Evolutionary conservation across 1,140 invertebrate genomes (phyloP), one percentile per base, ranked within the genome.

Genomic region (Pomacea maculata): DNA sequence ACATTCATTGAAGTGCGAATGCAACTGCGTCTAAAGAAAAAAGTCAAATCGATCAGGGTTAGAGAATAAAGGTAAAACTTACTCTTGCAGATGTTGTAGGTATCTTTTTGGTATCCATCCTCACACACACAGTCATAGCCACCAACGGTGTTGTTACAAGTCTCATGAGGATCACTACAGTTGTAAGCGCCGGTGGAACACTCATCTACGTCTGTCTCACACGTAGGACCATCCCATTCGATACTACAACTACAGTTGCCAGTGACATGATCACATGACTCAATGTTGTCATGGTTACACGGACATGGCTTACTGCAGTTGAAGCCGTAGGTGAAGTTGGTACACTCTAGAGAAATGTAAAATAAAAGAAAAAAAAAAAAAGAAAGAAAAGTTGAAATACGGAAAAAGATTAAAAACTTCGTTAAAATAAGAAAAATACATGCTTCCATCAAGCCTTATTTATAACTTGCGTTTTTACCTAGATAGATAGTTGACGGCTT

Each of bases 81-180:
- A 79, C 45, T n/a, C 19, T n/a, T 17, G 10, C 61, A 78, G 15
- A 7, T 57, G 10, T 54, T 14, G 6, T 10, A 29, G 14, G 14
- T 9, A 57, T 68, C 54, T 8, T 68, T 76, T 25, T 0, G 1
- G 45, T 76, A 75, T 11, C 80, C 80, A 14, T 73, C 63, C 17
- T 17, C 21, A 45, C 80, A 81, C 9, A 5, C 19, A 73, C 80
- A 81, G 1, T 1, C 6, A 67, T 76, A 81, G 9, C 80, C 57
- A 57, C 80, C 80, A 65, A 57, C 25, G 8, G 61, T n/a, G 52
- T 81, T 81, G 34, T 29, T 61, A 75, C 80, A 81, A 19, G 14
- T 57, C 55, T 70, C 21, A 11, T n/a, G n/a, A n/a, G 75, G 25
- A 29, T 25, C 34, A n/a, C 45, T 29, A 76, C 73, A 75, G 15